phyloP scores from a whole-genome alignment of 2,888 invertebrate genomes.

The Pheosia tremula region DNA sequence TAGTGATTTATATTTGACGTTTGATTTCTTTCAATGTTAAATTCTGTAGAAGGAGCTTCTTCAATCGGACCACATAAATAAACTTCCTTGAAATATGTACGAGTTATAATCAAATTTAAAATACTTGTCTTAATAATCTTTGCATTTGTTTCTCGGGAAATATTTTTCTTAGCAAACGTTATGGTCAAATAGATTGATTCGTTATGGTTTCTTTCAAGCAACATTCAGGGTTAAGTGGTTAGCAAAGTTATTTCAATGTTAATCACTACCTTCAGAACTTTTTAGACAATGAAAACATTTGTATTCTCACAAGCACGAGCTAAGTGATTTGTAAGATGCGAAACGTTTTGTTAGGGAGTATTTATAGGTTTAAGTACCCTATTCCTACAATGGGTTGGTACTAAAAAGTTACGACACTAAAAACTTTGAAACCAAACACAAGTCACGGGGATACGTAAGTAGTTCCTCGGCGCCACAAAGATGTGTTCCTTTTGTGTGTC shows the following conservation, averaged over 20 bases:
- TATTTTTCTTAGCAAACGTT: constrained; percentile 16
- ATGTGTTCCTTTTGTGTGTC: constrained; percentile 68
- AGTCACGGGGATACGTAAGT: constrained; percentile 58
- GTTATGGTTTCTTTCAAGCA: constrained; percentile 34
- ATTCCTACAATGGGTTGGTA: constrained; percentile 7
- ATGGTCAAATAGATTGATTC: constrained; percentile 47
- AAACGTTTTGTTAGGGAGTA: constrained; percentile 19
- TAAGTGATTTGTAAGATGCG: constrained; percentile 8
- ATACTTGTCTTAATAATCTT: not conserved
- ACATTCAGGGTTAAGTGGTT: constrained; percentile 53
- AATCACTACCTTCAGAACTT: constrained; percentile 24
- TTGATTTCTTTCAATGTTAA: not conserved
- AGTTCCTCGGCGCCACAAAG: constrained; percentile 54
- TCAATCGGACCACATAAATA: constrained; percentile 20
- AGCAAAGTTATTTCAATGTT: constrained; percentile 39
- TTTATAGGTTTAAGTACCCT: constrained; percentile 29
- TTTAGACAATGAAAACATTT: constrained; percentile 7
- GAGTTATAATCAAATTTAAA: too few relatives aligned
- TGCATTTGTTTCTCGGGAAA: too few relatives aligned
- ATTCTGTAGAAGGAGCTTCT: not conserved
- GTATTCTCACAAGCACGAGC: not conserved
- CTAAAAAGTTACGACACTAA: constrained; percentile 43
- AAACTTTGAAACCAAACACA: constrained; percentile 36
- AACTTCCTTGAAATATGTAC: too few relatives aligned
- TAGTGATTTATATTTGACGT: not conserved